These are phyloP conservation scores for Sardina pilchardus DNA, from an alignment of 2,113 vertebrate genomes.

Conservation along the genomic window DNA sequence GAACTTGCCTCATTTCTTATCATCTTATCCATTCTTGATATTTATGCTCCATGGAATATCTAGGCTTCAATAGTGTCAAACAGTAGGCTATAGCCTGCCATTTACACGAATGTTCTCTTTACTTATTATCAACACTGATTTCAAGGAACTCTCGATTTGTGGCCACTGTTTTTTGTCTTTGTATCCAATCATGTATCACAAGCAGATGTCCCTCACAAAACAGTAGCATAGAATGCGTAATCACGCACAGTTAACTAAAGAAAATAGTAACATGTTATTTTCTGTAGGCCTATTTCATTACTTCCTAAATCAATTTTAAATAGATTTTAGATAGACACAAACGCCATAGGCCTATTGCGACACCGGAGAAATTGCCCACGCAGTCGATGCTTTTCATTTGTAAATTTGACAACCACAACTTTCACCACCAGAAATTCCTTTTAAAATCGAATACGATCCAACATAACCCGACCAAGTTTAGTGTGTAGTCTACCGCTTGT, in stretches of 20 bases:
- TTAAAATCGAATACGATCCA: neutral
- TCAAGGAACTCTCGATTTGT: too few species aligned
- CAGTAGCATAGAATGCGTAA: neutral
- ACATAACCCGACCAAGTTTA: neutral
- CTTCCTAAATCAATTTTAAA: neutral
- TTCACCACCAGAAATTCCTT: neutral
- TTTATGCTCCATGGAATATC: too few species aligned
- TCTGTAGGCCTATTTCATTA: neutral
- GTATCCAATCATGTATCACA: too few species aligned
- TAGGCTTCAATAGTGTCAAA: too few species aligned
- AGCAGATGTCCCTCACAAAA: too few species aligned
- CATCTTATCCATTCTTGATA: too few species aligned
- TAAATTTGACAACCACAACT: neutral
- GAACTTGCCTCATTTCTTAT: too few species aligned
- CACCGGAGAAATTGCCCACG: neutral
- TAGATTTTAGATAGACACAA: neutral
- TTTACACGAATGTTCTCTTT: too few species aligned
- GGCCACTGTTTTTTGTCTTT: too few species aligned
- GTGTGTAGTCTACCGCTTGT: neutral
- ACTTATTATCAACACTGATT: too few species aligned
- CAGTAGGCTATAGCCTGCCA: too few species aligned
- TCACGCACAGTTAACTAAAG: neutral
- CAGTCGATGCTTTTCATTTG: neutral
- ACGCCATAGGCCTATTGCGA: neutral
- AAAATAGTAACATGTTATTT: too few species aligned